Evolutionary conservation across 2,888 invertebrate species (phyloP).

Genomic region (Bombylius major): DNA sequence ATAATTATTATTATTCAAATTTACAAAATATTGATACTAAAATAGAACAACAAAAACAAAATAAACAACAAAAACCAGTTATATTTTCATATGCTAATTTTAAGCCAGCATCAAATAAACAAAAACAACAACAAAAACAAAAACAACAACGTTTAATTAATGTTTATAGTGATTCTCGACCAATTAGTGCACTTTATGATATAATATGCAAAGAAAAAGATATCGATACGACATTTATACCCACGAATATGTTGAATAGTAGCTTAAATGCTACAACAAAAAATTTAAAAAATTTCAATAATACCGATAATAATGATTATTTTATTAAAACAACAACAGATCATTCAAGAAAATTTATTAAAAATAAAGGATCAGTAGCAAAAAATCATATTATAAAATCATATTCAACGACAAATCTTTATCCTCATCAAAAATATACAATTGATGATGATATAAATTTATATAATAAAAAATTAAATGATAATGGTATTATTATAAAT

Average conservation of each 20-base stretch:
- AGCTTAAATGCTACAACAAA: constrained; percentile 13
- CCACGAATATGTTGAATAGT: constrained; percentile 6
- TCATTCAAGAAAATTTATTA: too few relatives aligned
- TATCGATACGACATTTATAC: constrained; percentile 18
- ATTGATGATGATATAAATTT: too few relatives aligned
- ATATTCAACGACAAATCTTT: too few relatives aligned
- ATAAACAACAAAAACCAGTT: constrained; percentile 9
- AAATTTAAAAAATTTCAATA: neutral
- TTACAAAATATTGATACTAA: too few relatives aligned
- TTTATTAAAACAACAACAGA: neutral
- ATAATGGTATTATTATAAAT: too few relatives aligned
- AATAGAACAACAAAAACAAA: neutral
- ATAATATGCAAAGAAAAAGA: constrained; percentile 39
- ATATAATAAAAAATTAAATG: too few relatives aligned
- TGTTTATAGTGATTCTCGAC: constrained; percentile 35
- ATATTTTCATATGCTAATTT: constrained; percentile 13
- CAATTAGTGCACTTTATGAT: constrained; percentile 35
- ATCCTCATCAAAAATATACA: too few relatives aligned
- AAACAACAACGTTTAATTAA: constrained; percentile 28
- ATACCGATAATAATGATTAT: neutral
- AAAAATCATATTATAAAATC: neutral
- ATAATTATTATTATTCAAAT: too few relatives aligned
- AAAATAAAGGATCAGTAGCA: neutral
- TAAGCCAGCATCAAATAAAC: constrained; percentile 9
- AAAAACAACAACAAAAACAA: constrained; percentile 9